Conservation (phyloP, 2,888 invertebrate species). For the Portevinia maculata region DNA sequence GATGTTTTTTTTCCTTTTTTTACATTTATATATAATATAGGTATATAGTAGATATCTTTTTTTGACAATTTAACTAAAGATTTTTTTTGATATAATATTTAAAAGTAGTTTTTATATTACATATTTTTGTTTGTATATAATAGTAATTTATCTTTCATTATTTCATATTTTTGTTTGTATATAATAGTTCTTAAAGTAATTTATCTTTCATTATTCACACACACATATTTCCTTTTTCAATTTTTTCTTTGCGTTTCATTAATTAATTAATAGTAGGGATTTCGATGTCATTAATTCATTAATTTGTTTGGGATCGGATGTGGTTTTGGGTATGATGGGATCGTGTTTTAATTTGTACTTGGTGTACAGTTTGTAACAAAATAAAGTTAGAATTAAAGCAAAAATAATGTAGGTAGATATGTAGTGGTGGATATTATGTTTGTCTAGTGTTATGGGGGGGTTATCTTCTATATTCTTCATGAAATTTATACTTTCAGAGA, state of each 20-base stretch:
- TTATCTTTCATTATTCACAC: neutral
- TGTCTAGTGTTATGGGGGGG: neutral
- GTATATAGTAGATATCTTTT: neutral
- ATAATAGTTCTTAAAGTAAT: neutral
- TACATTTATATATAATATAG: neutral
- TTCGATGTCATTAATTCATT: neutral
- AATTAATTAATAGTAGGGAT: neutral
- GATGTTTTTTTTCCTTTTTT: neutral
- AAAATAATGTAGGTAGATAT: neutral
- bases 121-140: neutral
- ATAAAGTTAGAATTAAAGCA: constrained; percentile 7
- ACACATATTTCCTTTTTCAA: neutral
- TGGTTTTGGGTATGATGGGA: neutral
- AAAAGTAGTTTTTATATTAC: neutral
- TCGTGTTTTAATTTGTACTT: constrained; percentile 2
- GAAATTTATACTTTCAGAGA: neutral
- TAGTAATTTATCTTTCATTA: neutral
- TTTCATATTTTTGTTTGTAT: neutral
- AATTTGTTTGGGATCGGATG: neutral
- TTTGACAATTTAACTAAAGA: neutral
- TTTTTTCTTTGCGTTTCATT: neutral
- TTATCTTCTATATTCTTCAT: neutral
- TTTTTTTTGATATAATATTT: neutral
- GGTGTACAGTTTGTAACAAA: neutral
- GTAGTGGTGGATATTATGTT: constrained; percentile 9